phyloP scores from a whole-genome alignment of 2,888 invertebrate genomes.

The Torymus aiolomorphi region DNA sequence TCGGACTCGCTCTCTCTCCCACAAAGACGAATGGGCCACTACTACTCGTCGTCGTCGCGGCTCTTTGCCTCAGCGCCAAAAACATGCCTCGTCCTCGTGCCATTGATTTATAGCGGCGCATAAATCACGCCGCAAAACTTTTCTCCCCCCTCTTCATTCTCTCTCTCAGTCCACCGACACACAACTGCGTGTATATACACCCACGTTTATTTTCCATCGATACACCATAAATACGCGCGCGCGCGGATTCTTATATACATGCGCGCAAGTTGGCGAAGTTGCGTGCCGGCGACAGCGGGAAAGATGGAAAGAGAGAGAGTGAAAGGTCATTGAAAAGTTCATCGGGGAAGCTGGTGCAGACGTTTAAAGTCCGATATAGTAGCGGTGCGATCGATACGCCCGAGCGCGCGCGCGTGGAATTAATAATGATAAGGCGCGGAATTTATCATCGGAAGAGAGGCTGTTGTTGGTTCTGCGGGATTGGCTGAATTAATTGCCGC shows the following conservation, averaged over 20 bases:
- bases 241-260: background rate
- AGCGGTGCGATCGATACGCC: background rate
- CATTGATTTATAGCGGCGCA: conserved; percentile 36
- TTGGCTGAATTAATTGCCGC: no score
- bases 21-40: no score
- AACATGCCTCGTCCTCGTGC: background rate
- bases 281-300: conserved; percentile 27
- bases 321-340: conserved; percentile 46
- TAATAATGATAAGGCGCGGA: background rate
- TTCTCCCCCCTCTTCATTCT: background rate
- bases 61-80: conserved; percentile 11
- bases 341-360: conserved; percentile 23
- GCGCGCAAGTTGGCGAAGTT: conserved; percentile 40
- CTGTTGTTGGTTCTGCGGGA: no score
- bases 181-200: background rate
- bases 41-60: background rate
- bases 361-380: conserved; percentile 24
- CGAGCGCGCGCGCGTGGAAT: background rate
- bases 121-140: conserved; percentile 40
- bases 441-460: background rate
- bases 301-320: background rate
- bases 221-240: conserved; percentile 12
- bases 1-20: no score
- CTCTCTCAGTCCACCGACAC: no score
- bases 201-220: conserved; percentile 29